These are phyloP conservation scores for Poecilia latipinna DNA, from an alignment of 2,113 vertebrate species.

Conservation along the genomic window DNA sequence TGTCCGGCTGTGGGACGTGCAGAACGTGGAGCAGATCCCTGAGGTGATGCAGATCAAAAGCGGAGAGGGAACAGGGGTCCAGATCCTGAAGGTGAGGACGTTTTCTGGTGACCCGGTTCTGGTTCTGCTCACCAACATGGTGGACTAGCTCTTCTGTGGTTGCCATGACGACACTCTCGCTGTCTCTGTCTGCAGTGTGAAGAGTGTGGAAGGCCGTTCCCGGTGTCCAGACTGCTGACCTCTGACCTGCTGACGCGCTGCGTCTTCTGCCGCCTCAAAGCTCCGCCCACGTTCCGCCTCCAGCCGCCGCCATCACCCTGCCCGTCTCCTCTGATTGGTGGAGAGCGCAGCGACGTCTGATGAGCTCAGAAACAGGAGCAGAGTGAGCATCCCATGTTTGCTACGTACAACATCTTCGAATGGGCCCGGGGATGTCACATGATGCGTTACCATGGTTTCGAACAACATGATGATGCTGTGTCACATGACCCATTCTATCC, in stretches of 20 bases:
- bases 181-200: conserved; percentile 50
- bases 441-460: not conserved
- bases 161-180: not conserved
- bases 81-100: conserved; percentile 27
- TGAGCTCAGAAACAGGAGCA: too few relatives aligned
- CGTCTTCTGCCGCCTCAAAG: conserved; percentile 57
- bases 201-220: conserved; percentile 58
- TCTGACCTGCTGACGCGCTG: conserved; percentile 50
- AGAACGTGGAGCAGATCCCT: conserved; percentile 72
- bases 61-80: conserved; percentile 49
- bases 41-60: conserved; percentile 64
- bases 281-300: conserved; percentile 24
- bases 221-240: conserved; percentile 28
- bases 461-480: not conserved
- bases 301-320: conserved; percentile 22
- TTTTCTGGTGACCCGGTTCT: too few relatives aligned
- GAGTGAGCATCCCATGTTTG: too few relatives aligned
- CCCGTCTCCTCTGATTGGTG: not conserved
- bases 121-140: too few relatives aligned
- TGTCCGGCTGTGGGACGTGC: not conserved
- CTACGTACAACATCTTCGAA: not conserved
- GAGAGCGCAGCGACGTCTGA: too few relatives aligned
- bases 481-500: not conserved
- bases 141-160: not conserved
- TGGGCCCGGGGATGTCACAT: too few relatives aligned